Evolutionary conservation across 2,113 vertebrate species (phyloP).

Genomic region (Kryptolebias marmoratus): DNA sequence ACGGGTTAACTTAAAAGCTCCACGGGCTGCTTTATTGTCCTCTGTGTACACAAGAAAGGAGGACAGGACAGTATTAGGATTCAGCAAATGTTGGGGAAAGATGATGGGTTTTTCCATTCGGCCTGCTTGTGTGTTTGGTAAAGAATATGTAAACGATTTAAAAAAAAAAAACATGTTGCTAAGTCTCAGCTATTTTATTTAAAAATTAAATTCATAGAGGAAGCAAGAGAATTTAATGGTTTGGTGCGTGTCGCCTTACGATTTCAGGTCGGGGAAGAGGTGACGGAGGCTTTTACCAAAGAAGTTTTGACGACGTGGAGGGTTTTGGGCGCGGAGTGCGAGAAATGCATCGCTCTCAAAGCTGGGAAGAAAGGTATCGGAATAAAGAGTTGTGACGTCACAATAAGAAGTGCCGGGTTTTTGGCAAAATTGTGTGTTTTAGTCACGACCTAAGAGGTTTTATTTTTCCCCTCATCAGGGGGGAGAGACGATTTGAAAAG

Average conservation of each 20-base stretch:
- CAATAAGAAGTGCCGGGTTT: neutral
- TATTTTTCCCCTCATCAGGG: slow-evolving; percentile 79
- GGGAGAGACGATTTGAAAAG: slow-evolving; percentile 98
- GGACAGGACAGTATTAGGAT: slow-evolving; percentile 9
- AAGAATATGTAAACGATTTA: neutral
- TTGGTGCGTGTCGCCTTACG: neutral
- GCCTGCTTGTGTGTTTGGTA: neutral
- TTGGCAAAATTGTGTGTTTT: neutral
- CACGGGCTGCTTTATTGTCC: neutral
- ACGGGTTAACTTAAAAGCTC: slow-evolving; percentile 6
- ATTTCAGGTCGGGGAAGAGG: slow-evolving; percentile 93
- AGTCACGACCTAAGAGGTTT: slow-evolving; percentile 2
- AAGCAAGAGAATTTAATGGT: neutral
- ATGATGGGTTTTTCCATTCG: neutral
- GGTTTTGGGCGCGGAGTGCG: slow-evolving; percentile 94
- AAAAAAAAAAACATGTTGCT: too few species aligned
- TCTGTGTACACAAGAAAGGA: neutral
- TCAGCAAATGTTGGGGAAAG: slow-evolving; percentile 14
- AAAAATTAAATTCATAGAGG: neutral
- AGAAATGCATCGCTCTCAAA: slow-evolving; percentile 98
- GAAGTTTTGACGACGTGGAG: slow-evolving; percentile 99
- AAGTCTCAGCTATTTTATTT: too few species aligned
- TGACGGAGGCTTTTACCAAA: slow-evolving; percentile 99
- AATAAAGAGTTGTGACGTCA: neutral
- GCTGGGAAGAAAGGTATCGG: slow-evolving; percentile 97